Base-by-base conservation (phyloP, 2,888 invertebrate species). In the Bombylius discolor region DNA sequence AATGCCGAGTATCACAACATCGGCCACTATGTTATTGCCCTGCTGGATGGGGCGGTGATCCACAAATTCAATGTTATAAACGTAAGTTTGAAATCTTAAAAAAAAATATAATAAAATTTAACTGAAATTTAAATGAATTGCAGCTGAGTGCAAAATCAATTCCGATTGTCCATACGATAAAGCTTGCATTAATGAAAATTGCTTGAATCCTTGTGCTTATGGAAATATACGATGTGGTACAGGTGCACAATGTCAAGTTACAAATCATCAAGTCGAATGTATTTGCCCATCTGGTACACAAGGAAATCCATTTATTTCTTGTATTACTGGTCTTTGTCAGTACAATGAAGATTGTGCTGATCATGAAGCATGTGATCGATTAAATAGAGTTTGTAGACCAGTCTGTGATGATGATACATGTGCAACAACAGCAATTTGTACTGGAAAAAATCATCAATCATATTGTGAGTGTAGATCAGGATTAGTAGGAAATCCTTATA, bases 331-430 rank as follows among this genome's bases (percentile, higher is more conserved):
- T 9, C 80, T 86, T 47, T 92, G 92, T 63, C 89, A 89, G 66
- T 90, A 89, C 71, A 90, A 92, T 67, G 89, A 91, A 66, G 92
- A 93, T 67, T 93, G 92, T 64, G 87, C 86, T 42, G 85, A 87
- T 64, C 81, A 87, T 61, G 90, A 92, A 71, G 82, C 87, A 44
- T 93, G 92, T 70, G 88, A 91, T 67, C 78, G 89, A 58, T 76
- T 90, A 13, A 92, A 91, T 68, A 79, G 89, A 62, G 81, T 89
- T 1, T 92, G 93, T 66, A 80, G 87, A 64, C 85, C 87, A 0
- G 90, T 86, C 34, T 92, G 92, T 67, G 83, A 85, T 6, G 84
- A 84, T n/a, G 84, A 85, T 56, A 82, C 86, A 0, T 94, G 94
- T 66, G 89, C 88, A 0, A 78, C 81, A 1, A 82, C 81, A 23